Conservation (phyloP, 92 coral and sea anemone species). For the Porites cylindrica region DNA sequence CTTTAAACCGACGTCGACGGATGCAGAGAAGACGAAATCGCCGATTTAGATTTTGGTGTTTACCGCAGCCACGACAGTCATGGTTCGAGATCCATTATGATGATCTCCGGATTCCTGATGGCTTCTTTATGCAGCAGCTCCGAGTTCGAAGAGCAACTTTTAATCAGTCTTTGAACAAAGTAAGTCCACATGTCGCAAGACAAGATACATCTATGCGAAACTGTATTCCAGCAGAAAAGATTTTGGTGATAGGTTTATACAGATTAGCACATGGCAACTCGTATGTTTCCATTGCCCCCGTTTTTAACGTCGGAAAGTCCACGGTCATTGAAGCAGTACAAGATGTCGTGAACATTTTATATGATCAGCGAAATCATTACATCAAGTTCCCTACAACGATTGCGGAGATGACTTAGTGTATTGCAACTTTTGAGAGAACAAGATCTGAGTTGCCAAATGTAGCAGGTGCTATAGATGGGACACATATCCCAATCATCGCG, state of each 20-base stretch:
- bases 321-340: conserved; percentile 29
- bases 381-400: conserved; percentile 23
- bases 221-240: conserved; percentile 33
- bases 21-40: too few relatives aligned
- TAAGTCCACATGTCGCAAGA: conserved; percentile 10
- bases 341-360: neutral
- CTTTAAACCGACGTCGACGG: too few relatives aligned
- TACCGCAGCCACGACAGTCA: too few relatives aligned
- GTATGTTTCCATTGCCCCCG: conserved; percentile 25
- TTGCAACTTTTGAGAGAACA: neutral
- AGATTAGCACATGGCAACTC: conserved; percentile 38
- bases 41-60: too few relatives aligned
- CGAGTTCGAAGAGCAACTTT: conserved; percentile 40
- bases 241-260: conserved; percentile 23
- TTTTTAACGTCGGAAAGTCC: conserved; percentile 28
- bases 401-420: conserved; percentile 1
- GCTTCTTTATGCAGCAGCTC: conserved; percentile 36
- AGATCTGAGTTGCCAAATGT: conserved; percentile 14
- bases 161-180: conserved; percentile 21
- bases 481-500: conserved; percentile 34
- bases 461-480: conserved; percentile 44
- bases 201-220: conserved; percentile 34
- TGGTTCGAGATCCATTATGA: too few relatives aligned
- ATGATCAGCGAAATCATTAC: conserved; percentile 14
- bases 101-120: conserved; percentile 24